Evolutionary conservation across 2,797 vertebrate genomes (phyloP).

Genomic region (Channallabes apus): DNA sequence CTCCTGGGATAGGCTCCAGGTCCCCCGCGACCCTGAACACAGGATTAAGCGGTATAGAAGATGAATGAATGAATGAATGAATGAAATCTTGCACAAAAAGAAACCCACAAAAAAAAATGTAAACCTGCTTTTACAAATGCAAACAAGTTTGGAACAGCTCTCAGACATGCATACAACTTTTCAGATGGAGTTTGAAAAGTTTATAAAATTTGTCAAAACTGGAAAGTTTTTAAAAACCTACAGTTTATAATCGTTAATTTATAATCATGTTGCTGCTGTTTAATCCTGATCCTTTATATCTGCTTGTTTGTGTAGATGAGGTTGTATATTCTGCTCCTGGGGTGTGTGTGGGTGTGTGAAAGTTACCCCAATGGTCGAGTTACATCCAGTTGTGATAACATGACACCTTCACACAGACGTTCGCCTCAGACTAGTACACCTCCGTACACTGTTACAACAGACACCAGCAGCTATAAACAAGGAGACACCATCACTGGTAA

Average conservation of each 20-base stretch:
- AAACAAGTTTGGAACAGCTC: too few relatives aligned
- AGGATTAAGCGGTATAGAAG: too few relatives aligned
- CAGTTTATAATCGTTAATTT: too few relatives aligned
- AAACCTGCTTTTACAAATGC: too few relatives aligned
- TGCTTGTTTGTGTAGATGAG: slow-evolving; percentile 36
- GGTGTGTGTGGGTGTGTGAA: slow-evolving; percentile 26
- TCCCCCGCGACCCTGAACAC: too few relatives aligned
- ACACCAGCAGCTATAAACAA: slow-evolving; percentile 50
- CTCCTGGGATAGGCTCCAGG: too few relatives aligned
- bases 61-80: too few relatives aligned
- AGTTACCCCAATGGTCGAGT: slow-evolving; percentile 49
- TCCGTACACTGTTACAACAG: slow-evolving; percentile 61
- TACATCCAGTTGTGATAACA: slow-evolving; percentile 37
- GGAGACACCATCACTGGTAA: slow-evolving; percentile 71
- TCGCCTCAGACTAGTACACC: slow-evolving; percentile 42
- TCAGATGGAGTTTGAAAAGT: too few relatives aligned
- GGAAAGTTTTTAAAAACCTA: not conserved
- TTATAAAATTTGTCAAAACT: too few relatives aligned
- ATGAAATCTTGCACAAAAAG: too few relatives aligned
- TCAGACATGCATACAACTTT: too few relatives aligned
- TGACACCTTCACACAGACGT: slow-evolving; percentile 47
- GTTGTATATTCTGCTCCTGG: slow-evolving; percentile 17
- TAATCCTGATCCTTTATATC: not conserved
- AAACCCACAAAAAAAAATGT: too few relatives aligned
- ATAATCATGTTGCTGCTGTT: not conserved